phyloP scores from a whole-genome alignment of 1,140 invertebrate genomes.

The Saxidomus purpurata region DNA sequence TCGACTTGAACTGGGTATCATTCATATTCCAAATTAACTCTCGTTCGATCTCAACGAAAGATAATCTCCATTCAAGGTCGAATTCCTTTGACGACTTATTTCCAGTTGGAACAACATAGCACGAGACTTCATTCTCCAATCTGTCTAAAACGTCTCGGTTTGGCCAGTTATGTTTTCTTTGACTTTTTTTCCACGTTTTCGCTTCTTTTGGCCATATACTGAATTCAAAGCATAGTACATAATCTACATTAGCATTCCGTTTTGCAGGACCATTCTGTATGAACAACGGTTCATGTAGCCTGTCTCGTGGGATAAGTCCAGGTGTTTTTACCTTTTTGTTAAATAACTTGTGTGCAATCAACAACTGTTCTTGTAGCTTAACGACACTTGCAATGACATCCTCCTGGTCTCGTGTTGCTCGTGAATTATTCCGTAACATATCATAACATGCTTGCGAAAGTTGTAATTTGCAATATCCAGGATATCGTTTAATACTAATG shows the following conservation, averaged over 20 bases:
- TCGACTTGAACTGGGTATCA: background rate
- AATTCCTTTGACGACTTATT: background rate
- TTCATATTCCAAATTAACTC: conserved; percentile 3
- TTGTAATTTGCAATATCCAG: background rate
- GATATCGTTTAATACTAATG: background rate
- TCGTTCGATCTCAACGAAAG: background rate
- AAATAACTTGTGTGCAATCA: background rate
- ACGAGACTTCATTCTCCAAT: background rate
- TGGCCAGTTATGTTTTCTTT: background rate
- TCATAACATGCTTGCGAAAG: background rate
- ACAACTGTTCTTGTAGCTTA: background rate
- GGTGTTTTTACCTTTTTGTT: background rate
- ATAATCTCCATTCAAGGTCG: background rate
- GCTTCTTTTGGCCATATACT: background rate
- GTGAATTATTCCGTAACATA: background rate
- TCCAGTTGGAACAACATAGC: background rate
- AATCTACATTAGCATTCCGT: background rate
- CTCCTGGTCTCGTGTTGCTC: background rate
- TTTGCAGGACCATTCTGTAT: background rate
- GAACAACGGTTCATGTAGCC: background rate
- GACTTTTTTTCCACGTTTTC: background rate
- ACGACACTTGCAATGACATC: background rate
- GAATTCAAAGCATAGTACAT: background rate
- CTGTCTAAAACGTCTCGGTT: background rate
- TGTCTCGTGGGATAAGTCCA: background rate